Percentiles rank a stretch among this genome's conserved stretches.
Evolutionary conservation across 2,797 vertebrate genomes (phyloP).

Genomic region (Alcedo atthis): DNA sequence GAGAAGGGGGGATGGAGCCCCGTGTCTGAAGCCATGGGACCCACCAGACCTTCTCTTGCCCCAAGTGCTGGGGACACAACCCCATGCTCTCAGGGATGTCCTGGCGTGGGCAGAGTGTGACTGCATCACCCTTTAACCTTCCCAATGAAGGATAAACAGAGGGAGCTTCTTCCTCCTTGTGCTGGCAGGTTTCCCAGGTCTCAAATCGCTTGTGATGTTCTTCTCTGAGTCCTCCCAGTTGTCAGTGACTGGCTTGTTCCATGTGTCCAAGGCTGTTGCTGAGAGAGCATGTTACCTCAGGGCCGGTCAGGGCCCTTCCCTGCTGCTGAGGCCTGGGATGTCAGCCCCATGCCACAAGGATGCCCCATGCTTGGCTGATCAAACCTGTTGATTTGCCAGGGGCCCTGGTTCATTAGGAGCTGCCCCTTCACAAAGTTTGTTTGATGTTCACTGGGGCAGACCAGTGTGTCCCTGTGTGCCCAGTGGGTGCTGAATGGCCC

Average conservation of each 20-base stretch:
- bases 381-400: accelerated
- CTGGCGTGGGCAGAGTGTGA: not conserved
- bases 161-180: slow-evolving; percentile 23
- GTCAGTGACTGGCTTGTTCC: not conserved
- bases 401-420: not conserved
- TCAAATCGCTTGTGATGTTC: not conserved
- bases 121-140: slow-evolving; percentile 4
- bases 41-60: slow-evolving; percentile 30
- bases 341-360: not conserved
- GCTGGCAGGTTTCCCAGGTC: slow-evolving; percentile 38
- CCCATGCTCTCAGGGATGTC: not conserved
- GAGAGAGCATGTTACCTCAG: not conserved
- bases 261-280: not conserved
- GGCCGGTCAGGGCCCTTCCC: accelerated
- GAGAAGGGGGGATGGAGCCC: not conserved
- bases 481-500: not conserved
- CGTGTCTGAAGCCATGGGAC: not conserved
- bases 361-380: not conserved
- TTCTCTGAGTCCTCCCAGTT: not conserved
- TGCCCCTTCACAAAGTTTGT: not conserved
- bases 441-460: not conserved
- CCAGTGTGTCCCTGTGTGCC: not conserved
- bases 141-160: slow-evolving; percentile 46
- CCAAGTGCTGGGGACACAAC: not conserved
- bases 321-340: not conserved